Base-by-base conservation (phyloP, 1,140 invertebrate genomes). In the Sipha flava region DNA sequence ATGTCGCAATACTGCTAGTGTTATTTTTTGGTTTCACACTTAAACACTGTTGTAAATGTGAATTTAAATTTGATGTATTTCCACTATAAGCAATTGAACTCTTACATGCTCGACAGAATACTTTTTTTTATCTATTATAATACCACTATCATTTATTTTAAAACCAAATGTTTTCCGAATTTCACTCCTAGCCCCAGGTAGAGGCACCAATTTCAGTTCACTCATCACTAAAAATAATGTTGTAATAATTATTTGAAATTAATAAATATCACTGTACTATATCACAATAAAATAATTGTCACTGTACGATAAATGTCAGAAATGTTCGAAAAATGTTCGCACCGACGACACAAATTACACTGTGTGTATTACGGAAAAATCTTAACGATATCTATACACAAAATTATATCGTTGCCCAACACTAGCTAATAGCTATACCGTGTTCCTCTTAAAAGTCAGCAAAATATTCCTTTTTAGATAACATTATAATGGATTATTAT, bases 51-150 rank as follows among this genome's bases (percentile, higher is more conserved):
- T 64, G 29, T 64, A 64, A 64, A 64, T 64, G 59, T 64, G n/a
- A 64, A 37, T 64, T 64, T 64, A 64, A 64, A 66, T 66, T 66
- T 16, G 64, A 66, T 66, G 64, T 66, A 43, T 66, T 66, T 37
- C 37, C 37, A 43, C 64, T 66, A 66, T 43, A 40, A 66, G 37
- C 64, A 66, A 66, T 37, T 66, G n/a, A 6, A 43, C 4, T 66
- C 21, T 66, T 43, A 43, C 37, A 43, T 21, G 62, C 62, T 66
- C 62, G 62, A 66, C 34, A 66, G 34, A 66, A 66, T 3, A 37
- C 37, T 64, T 66, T 66, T 66, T 66, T 31, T 66, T 66, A 66
- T 66, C 37, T 40, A 66, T 21, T 66, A 66, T 66, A 66, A 66
- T 34, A 66, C 64, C 64, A 66, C 37, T 66, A 40, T 66, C 37